Percentiles rank a stretch among this genome's conserved stretches.
Conservation (phyloP, 2,113 vertebrate genomes). For the Stegastes partitus region DNA sequence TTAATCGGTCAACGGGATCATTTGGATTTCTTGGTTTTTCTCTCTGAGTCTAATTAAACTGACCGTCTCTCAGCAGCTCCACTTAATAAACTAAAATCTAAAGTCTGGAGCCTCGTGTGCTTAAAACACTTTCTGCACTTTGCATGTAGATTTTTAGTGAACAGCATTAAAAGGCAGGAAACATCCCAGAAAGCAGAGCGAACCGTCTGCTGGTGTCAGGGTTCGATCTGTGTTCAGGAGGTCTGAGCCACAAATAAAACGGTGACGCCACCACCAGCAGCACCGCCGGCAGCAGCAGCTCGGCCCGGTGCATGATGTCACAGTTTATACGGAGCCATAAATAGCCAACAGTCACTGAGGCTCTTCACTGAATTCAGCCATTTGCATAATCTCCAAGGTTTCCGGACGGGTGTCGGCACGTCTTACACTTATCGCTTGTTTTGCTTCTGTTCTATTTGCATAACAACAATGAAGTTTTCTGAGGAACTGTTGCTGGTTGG, state of each 20-base stretch:
- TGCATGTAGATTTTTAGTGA: no score
- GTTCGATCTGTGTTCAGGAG: neutral
- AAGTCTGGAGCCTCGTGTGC: no score
- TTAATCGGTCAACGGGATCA: no score
- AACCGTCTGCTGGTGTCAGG: no score
- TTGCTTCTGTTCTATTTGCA: neutral
- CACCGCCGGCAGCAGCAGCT: conserved; percentile 3
- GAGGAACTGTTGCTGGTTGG: no score
- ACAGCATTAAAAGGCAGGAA: no score
- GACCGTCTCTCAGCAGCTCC: no score
- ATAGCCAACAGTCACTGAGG: conserved; percentile 7
- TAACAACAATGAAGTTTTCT: neutral
- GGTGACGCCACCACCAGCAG: neutral
- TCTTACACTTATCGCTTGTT: neutral
- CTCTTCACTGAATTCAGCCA: neutral
- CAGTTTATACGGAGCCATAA: conserved; percentile 49
- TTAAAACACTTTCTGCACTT: no score
- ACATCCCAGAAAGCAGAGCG: no score
- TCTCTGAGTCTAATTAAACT: no score
- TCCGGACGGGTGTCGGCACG: neutral
- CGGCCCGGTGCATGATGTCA: conserved; percentile 54
- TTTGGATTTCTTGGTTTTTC: no score
- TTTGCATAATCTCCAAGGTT: conserved; percentile 30
- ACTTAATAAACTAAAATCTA: no score
- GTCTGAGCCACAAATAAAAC: conserved; percentile 24